Evolutionary conservation across 2,797 vertebrate genomes (phyloP).

Genomic region (Cryptoprocta ferox): DNA sequence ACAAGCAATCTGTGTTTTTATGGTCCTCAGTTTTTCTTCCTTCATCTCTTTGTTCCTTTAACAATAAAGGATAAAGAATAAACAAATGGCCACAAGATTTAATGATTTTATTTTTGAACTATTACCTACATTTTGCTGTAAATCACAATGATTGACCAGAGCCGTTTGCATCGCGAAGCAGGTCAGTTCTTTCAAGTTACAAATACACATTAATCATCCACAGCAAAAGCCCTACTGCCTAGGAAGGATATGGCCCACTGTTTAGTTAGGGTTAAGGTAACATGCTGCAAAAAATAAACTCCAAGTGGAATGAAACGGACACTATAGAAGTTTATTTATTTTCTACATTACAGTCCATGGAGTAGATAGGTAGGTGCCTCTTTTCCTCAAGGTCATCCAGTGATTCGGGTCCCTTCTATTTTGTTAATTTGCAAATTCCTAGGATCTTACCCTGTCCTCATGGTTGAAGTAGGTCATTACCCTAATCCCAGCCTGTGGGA

Average conservation of each 20-base stretch:
- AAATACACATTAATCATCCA: neutral
- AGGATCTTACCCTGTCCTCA: neutral
- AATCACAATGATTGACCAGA: neutral
- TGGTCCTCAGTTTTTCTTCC: neutral
- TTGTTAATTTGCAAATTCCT: neutral
- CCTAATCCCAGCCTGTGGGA: neutral
- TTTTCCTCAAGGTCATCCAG: neutral
- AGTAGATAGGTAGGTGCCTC: neutral
- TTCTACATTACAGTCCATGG: neutral
- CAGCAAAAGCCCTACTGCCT: neutral
- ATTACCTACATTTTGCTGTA: neutral
- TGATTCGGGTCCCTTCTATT: neutral
- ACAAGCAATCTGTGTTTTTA: neutral
- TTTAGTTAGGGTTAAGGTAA: neutral
- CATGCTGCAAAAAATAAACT: neutral
- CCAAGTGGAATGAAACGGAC: neutral
- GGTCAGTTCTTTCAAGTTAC: slow-evolving; percentile 2
- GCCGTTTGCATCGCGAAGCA: neutral
- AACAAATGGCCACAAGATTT: neutral
- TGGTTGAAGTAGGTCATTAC: neutral
- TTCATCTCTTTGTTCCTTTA: neutral
- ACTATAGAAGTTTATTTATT: neutral
- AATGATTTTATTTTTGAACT: neutral
- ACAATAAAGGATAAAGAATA: neutral
- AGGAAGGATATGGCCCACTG: neutral